These are phyloP conservation scores for Zygogramma bicolorata DNA, from an alignment of 2,888 invertebrate genomes.

Conservation along the genomic window DNA sequence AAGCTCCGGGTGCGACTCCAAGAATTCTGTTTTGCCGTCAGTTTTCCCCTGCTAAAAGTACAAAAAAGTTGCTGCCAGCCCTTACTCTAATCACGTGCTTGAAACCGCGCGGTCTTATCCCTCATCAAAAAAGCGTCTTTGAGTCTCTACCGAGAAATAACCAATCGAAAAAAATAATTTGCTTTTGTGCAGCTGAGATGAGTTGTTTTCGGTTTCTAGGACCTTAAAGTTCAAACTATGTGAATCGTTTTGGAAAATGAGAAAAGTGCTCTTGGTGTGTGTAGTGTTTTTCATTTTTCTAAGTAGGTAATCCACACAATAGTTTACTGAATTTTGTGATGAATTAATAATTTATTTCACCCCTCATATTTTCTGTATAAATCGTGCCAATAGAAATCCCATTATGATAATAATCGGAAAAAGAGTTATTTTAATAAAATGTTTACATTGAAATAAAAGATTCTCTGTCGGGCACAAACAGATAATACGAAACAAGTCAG, in stretches of 20 bases:
- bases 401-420: no score
- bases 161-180: background rate
- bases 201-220: background rate
- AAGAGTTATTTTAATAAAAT: no score
- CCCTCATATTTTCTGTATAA: no score
- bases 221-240: background rate
- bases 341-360: no score
- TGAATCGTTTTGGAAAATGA: constrained; percentile 7
- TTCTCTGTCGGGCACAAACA: no score
- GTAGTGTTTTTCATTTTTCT: constrained; percentile 38
- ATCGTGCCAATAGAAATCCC: no score
- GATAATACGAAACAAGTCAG: no score
- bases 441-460: no score
- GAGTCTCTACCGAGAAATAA: background rate
- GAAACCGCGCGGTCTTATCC: background rate
- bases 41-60: constrained; percentile 26
- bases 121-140: background rate
- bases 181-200: background rate
- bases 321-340: constrained; percentile 46
- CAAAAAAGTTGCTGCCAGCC: constrained; percentile 1
- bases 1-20: constrained; percentile 26
- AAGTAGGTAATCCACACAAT: no score
- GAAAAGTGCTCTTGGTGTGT: constrained; percentile 19
- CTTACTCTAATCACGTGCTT: background rate
- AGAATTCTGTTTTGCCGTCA: constrained; percentile 20